Evolutionary conservation across 2,888 invertebrate species (phyloP).

Genomic region (Hirtodrosophila duncani): DNA sequence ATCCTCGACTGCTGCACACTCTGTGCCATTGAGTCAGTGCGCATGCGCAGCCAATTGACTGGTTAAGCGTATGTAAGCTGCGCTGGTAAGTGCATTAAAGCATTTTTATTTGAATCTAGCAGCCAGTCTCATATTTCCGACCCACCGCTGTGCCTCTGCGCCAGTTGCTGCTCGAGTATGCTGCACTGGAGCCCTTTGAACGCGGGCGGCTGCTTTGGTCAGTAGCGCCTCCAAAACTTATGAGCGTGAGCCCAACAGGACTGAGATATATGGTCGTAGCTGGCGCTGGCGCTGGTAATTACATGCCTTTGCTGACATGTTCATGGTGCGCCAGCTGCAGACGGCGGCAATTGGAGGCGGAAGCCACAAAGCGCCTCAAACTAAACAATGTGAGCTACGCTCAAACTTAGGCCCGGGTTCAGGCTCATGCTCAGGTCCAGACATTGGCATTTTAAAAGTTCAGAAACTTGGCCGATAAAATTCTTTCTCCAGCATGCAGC

Average conservation of each 20-base stretch:
- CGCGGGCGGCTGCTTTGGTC: constrained; percentile 13
- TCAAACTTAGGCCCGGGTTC: constrained; percentile 15
- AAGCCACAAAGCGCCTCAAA: constrained; percentile 55
- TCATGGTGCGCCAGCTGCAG: constrained; percentile 47
- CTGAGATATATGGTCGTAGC: constrained; percentile 29
- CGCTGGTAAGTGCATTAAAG: constrained; percentile 15
- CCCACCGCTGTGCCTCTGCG: constrained; percentile 65
- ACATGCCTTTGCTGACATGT: constrained; percentile 71
- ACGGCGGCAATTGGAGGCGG: constrained; percentile 65
- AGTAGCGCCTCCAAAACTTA: constrained; percentile 39
- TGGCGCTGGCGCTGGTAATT: constrained; percentile 62
- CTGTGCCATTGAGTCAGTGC: too few species aligned
- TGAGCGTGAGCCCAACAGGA: constrained; percentile 14
- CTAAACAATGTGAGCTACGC: constrained; percentile 56
- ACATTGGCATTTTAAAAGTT: constrained; percentile 51
- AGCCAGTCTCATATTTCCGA: constrained; percentile 37
- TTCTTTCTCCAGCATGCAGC: too few species aligned
- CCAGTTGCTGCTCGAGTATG: constrained; percentile 7
- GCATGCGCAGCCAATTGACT: too few species aligned
- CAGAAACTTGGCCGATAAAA: constrained; percentile 27
- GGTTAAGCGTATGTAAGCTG: too few species aligned
- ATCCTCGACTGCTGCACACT: constrained; percentile 10
- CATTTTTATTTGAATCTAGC: constrained; percentile 37
- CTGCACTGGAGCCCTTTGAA: constrained; percentile 5
- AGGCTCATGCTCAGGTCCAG: not conserved